Evolutionary conservation across 2,888 invertebrate species (phyloP), one percentile per base, ranked within the genome.

Genomic region (Pollenia angustigena): DNA sequence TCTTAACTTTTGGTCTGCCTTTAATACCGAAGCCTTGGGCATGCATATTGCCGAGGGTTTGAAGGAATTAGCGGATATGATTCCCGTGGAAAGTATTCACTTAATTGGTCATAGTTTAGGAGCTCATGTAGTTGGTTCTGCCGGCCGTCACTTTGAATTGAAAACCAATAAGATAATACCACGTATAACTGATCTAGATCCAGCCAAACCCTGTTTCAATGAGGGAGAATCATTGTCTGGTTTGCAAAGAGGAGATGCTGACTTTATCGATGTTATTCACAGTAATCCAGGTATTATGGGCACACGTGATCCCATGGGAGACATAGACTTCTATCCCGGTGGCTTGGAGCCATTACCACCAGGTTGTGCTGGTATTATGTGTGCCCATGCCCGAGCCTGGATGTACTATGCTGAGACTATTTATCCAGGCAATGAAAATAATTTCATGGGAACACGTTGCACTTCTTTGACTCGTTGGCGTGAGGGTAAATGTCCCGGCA

Each of bases 191-290:
- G 93, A 92, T 0, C 87, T 93, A 40, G 94, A 93, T 89, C 93
- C 93, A 11, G 94, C 93, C 42, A 93, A 92, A 84, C 93, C 93
- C 0, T 93, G 93, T 68, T 93, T 93, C 79, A 93, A 93, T 58
- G 92, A 93, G 83, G 93, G 93, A 46, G 91, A 93, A 82, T 79
- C 85, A 0, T 85, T 93, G 1, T 90, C 92, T 0, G 93, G 93
- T 0, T 78, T 93, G 12, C 50, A 90, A 87, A 91, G 93, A 23
- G 93, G 93, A 48, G 93, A 93, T 89, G 93, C 93, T 7, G 86
- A 88, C 0, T 93, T 93, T 56, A 88, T 93, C 11, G 93, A 93
- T 88, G 85, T 93, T 10, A 92, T 93, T 46, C 93, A 93, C 81
- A 92, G 90, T 71, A 93, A 93, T 88, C 87, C 91, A 0, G 93